Evolutionary conservation across 2,888 invertebrate genomes (phyloP).

Genomic region (Eumerus sabulonum): DNA sequence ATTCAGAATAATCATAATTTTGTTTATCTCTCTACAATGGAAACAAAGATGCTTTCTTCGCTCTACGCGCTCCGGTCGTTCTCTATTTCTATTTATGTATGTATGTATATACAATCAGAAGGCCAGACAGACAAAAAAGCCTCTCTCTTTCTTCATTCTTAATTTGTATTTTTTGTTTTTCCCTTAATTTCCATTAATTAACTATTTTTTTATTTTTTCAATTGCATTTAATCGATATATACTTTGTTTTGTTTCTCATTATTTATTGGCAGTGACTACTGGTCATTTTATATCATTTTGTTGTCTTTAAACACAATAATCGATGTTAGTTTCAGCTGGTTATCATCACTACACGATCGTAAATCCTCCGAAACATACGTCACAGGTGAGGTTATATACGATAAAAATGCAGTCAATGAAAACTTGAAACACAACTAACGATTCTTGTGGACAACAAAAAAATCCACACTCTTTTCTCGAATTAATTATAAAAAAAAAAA

Average conservation of each 20-base stretch:
- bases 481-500: constrained; percentile 34
- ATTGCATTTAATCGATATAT: constrained; percentile 27
- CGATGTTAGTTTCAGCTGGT: constrained; percentile 10
- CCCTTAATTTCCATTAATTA: constrained; percentile 43
- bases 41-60: constrained; percentile 27
- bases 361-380: too few species aligned
- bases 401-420: constrained; percentile 4
- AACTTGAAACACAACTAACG: constrained; percentile 11
- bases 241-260: constrained; percentile 44
- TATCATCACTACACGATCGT: constrained; percentile 7
- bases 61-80: constrained; percentile 12
- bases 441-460: constrained; percentile 45
- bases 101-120: constrained; percentile 65
- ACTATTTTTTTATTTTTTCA: constrained; percentile 45
- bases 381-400: not conserved
- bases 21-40: constrained; percentile 34
- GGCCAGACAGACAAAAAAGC: constrained; percentile 21
- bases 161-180: too few species aligned
- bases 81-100: constrained; percentile 57
- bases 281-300: constrained; percentile 70
- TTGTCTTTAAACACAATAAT: constrained; percentile 62
- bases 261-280: constrained; percentile 72
- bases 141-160: constrained; percentile 20
- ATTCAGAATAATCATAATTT: constrained; percentile 35
- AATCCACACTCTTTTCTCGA: constrained; percentile 47